These are phyloP conservation scores for Polyodon spathula DNA, from an alignment of 2,113 vertebrate species.

Conservation along the genomic window DNA sequence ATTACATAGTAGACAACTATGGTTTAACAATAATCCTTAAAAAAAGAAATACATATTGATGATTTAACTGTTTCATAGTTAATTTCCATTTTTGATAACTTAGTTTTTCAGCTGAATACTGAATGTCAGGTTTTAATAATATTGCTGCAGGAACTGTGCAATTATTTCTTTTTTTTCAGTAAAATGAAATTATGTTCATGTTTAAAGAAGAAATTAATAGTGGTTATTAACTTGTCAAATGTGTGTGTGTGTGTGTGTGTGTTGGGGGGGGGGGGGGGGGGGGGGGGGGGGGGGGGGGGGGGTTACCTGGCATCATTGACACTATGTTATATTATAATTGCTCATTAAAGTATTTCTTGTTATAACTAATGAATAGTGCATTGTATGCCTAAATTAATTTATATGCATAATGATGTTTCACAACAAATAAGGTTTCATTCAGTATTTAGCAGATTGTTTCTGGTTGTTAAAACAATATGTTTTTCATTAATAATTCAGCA, in stretches of 20 bases:
- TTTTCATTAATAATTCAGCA: not conserved
- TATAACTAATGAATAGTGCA: slow-evolving; percentile 24
- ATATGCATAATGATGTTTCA: slow-evolving; percentile 14
- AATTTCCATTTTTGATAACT: slow-evolving; percentile 8
- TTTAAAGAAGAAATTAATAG: slow-evolving; percentile 12
- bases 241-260: no score
- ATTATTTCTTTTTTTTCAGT: slow-evolving; percentile 6
- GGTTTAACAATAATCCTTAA: no score
- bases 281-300: slow-evolving; percentile 5
- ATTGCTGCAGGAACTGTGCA: slow-evolving; percentile 8
- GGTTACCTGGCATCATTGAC: slow-evolving; percentile 8
- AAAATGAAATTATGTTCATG: slow-evolving; percentile 3
- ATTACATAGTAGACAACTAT: no score
- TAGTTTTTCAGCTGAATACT: slow-evolving; percentile 9
- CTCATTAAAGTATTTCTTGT: slow-evolving; percentile 26
- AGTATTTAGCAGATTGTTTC: not conserved
- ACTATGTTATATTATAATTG: slow-evolving; percentile 21
- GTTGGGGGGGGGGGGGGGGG: slow-evolving; percentile 16
- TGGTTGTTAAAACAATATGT: not conserved
- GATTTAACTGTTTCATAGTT: slow-evolving; percentile 9
- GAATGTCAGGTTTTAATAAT: slow-evolving; percentile 11
- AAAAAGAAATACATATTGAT: not conserved
- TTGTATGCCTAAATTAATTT: slow-evolving; percentile 12
- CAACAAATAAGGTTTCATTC: slow-evolving; percentile 8
- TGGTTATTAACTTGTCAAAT: slow-evolving; percentile 25